A percentile compares a stretch with the other conserved stretches of the same genome.
These are phyloP conservation scores for Psittacus erithacus DNA, from an alignment of 2,113 vertebrate genomes.

Conservation along the genomic window DNA sequence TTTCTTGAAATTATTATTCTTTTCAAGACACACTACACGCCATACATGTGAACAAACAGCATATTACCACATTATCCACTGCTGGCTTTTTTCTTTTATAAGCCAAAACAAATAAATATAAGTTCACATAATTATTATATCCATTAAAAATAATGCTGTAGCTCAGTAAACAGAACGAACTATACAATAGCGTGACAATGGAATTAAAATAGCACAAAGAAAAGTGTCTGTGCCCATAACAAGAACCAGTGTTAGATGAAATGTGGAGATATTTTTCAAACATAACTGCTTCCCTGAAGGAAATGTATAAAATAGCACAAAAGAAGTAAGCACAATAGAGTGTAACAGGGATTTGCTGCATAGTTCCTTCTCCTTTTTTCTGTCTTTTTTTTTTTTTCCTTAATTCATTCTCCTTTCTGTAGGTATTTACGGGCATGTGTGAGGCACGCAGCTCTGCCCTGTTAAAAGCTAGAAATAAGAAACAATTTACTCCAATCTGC, in stretches of 20 bases:
- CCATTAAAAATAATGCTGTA: not conserved
- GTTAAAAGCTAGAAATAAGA: conserved; percentile 5
- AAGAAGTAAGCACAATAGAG: conserved; percentile 27
- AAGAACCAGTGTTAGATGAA: conserved; percentile 5
- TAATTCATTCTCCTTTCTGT: not conserved
- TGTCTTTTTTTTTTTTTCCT: not conserved
- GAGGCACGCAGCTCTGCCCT: not conserved
- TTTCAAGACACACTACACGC: not conserved
- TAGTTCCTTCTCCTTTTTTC: not conserved
- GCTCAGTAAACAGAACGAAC: conserved; percentile 23
- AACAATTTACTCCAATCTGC: conserved; percentile 36
- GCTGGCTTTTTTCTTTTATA: not conserved
- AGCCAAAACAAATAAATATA: conserved; percentile 55
- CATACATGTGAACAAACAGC: conserved; percentile 13
- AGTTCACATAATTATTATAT: conserved; percentile 37
- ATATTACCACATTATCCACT: not conserved
- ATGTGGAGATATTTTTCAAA: conserved; percentile 58
- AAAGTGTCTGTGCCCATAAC: not conserved
- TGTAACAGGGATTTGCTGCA: conserved; percentile 1
- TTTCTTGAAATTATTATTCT: conserved; percentile 19
- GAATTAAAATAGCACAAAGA: conserved; percentile 57
- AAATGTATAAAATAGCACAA: conserved; percentile 30
- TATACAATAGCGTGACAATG: not conserved
- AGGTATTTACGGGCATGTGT: not conserved
- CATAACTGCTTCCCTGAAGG: conserved; percentile 45